Percentiles rank a stretch among this genome's conserved stretches.
phyloP scores from a whole-genome alignment of 2,888 invertebrate species.

The Thecocarcelia acutangulata region DNA sequence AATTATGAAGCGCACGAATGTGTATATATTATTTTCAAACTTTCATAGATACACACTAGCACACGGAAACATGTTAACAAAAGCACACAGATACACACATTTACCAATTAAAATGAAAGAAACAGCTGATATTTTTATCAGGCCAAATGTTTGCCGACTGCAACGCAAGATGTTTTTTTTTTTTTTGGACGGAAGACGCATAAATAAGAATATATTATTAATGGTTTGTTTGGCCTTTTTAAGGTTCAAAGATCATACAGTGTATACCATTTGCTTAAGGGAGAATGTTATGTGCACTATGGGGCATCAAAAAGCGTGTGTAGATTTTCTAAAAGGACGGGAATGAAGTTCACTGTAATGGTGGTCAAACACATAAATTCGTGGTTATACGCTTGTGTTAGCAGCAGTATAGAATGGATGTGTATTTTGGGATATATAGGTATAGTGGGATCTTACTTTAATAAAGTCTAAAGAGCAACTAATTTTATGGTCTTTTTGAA shows the following conservation, averaged over 20 bases:
- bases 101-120: background rate
- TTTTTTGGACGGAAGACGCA: slow-evolving; percentile 12
- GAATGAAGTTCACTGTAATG: no score
- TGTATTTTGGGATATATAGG: no score
- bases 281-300: background rate
- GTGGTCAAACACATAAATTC: no score
- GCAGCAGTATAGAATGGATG: no score
- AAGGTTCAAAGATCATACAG: slow-evolving; percentile 46
- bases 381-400: no score
- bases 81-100: background rate
- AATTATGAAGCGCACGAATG: slow-evolving; percentile 32
- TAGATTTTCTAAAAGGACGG: no score
- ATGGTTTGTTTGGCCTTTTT: slow-evolving; percentile 32
- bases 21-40: background rate
- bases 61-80: background rate
- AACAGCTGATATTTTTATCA: slow-evolving; percentile 50
- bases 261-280: slow-evolving; percentile 19
- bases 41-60: background rate
- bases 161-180: slow-evolving; percentile 9
- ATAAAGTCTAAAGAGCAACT: no score
- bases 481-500: no score
- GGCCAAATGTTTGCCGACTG: background rate
- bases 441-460: no score
- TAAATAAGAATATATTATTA: slow-evolving; percentile 20
- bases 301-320: background rate